Conservation (phyloP, 2,797 vertebrate genomes). For the Bradypus variegatus region DNA sequence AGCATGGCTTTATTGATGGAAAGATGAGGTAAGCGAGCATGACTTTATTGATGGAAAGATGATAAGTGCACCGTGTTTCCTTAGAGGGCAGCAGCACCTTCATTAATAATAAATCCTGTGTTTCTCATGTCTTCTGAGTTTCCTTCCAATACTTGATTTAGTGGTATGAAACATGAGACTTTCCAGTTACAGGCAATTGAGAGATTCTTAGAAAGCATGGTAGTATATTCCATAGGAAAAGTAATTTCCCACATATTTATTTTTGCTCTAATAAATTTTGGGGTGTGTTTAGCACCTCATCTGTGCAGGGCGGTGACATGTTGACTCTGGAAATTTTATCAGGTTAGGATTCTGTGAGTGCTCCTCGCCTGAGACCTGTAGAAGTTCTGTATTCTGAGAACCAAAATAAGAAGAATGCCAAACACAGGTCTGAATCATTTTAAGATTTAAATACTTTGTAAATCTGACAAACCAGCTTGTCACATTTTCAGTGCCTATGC, state of each 20-base stretch:
- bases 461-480: neutral
- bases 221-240: neutral
- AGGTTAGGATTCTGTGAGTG: neutral
- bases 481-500: neutral
- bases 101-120: slow-evolving; percentile 73
- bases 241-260: neutral
- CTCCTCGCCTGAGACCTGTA: neutral
- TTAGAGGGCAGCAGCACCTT: slow-evolving; percentile 56
- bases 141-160: slow-evolving; percentile 52
- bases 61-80: slow-evolving; percentile 65
- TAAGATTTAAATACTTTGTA: neutral
- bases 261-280: neutral
- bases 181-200: slow-evolving; percentile 29
- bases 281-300: neutral
- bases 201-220: slow-evolving; percentile 44
- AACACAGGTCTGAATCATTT: neutral
- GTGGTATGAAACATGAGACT: slow-evolving; percentile 42
- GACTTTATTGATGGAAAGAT: slow-evolving; percentile 64
- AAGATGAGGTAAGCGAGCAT: slow-evolving; percentile 53
- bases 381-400: neutral
- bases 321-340: neutral
- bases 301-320: neutral
- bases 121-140: slow-evolving; percentile 63
- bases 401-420: neutral
- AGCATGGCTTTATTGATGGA: slow-evolving; percentile 59